Conservation (phyloP, 2,888 invertebrate species). For the Agrypnus murinus region DNA sequence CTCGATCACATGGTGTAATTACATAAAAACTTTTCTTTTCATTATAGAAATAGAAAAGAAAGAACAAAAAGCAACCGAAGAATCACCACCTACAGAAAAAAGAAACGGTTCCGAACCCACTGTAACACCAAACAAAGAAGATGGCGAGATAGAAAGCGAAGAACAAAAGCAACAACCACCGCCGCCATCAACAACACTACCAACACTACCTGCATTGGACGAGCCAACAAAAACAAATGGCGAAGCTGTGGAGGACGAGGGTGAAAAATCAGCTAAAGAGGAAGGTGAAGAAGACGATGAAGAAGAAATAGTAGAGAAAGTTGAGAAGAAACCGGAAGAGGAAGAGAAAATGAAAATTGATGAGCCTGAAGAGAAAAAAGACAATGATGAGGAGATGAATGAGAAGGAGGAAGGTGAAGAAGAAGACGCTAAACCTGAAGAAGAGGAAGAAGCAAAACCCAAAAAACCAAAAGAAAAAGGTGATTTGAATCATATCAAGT, state of each 20-base stretch:
- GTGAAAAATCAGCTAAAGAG: slow-evolving; percentile 57
- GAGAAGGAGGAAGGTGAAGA: slow-evolving; percentile 56
- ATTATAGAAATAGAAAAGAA: slow-evolving; percentile 63
- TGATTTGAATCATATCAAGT: slow-evolving; percentile 2
- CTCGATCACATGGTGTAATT: too few relatives aligned
- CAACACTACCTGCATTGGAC: too few relatives aligned
- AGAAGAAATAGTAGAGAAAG: slow-evolving; percentile 51
- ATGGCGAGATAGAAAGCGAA: slow-evolving; percentile 63
- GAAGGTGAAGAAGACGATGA: slow-evolving; percentile 67
- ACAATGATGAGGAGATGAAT: slow-evolving; percentile 55
- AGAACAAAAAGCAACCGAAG: slow-evolving; percentile 54
- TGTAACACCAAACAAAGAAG: slow-evolving; percentile 61
- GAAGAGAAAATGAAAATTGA: slow-evolving; percentile 43
- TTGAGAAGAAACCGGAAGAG: slow-evolving; percentile 34
- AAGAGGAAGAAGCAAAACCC: slow-evolving; percentile 62
- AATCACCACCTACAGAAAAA: slow-evolving; percentile 49
- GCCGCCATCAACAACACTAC: too few relatives aligned
- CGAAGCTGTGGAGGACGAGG: slow-evolving; percentile 39
- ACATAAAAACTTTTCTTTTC: too few relatives aligned
- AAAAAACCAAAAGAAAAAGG: slow-evolving; percentile 69
- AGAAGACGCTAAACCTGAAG: slow-evolving; percentile 64
- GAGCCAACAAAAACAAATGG: slow-evolving; percentile 53
- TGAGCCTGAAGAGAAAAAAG: slow-evolving; percentile 54
- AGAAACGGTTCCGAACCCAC: slow-evolving; percentile 60
- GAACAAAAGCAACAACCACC: slow-evolving; percentile 57